phyloP scores from a whole-genome alignment of 2,113 vertebrate species.

The Notiomystis cincta region DNA sequence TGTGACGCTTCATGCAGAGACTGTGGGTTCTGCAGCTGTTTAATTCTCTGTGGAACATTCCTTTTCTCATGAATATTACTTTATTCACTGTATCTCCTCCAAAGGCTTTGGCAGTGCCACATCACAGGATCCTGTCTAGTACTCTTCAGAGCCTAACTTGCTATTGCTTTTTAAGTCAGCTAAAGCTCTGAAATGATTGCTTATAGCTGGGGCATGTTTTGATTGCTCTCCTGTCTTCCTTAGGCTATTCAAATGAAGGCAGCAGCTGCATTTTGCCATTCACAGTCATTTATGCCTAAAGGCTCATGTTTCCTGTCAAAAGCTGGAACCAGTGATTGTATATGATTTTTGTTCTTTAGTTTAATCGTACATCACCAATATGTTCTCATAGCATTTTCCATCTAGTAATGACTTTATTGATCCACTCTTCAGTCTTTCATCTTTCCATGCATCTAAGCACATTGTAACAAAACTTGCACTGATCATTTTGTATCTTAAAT shows the following conservation, averaged over 20 bases:
- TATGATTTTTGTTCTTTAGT: constrained; percentile 31
- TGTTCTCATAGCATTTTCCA: constrained; percentile 41
- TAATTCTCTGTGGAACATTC: neutral
- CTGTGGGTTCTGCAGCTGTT: constrained; percentile 1
- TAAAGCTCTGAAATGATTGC: constrained; percentile 16
- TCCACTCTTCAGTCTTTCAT: constrained; percentile 12
- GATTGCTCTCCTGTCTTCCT: constrained; percentile 39
- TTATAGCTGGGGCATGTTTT: constrained; percentile 11
- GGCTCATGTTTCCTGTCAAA: constrained; percentile 58
- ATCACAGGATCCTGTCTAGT: constrained; percentile 4
- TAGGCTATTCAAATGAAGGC: constrained; percentile 47
- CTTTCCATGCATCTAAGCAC: neutral
- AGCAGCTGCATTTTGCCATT: constrained; percentile 59
- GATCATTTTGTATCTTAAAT: constrained; percentile 18
- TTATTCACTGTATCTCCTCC: neutral
- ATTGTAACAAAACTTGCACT: neutral
- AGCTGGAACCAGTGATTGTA: constrained; percentile 28
- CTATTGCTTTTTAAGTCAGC: neutral
- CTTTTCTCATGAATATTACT: neutral
- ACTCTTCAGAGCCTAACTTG: neutral
- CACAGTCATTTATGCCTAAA: constrained; percentile 36
- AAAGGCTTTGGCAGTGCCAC: neutral
- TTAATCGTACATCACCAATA: neutral
- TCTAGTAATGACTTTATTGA: constrained; percentile 52
- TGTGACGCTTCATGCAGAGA: neutral